These are phyloP conservation scores for Nasonia longicornis DNA, from an alignment of 1,140 invertebrate species.

Conservation along the genomic window DNA sequence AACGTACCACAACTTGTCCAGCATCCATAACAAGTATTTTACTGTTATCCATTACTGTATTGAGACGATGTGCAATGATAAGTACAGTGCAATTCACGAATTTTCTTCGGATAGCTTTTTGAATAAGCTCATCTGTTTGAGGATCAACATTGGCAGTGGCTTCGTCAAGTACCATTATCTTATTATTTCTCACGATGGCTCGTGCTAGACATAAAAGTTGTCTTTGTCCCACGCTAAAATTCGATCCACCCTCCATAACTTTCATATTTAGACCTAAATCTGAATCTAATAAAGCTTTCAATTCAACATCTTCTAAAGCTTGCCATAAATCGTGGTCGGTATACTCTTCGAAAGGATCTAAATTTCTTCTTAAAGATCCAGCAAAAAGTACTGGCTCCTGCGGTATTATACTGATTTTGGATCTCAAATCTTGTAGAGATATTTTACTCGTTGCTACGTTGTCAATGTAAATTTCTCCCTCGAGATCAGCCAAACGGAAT, in stretches of 20 bases:
- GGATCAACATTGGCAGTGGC: constrained; percentile 81
- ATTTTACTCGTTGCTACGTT: constrained; percentile 72
- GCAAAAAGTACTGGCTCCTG: constrained; percentile 89
- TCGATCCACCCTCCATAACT: constrained; percentile 81
- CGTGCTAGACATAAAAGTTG: constrained; percentile 84
- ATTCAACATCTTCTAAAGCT: constrained; percentile 78
- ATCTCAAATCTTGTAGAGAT: constrained; percentile 78
- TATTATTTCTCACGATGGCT: constrained; percentile 83
- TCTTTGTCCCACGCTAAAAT: constrained; percentile 86
- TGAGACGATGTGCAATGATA: constrained; percentile 87
- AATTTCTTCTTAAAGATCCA: constrained; percentile 82
- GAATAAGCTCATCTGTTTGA: constrained; percentile 79
- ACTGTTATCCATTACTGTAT: constrained; percentile 81
- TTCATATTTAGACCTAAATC: constrained; percentile 76
- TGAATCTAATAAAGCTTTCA: constrained; percentile 72
- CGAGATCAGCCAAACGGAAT: constrained; percentile 78
- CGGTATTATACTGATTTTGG: constrained; percentile 88
- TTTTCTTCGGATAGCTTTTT: constrained; percentile 79
- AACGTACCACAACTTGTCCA: constrained; percentile 68
- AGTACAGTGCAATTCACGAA: constrained; percentile 84
- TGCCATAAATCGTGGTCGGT: constrained; percentile 79
- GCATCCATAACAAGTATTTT: constrained; percentile 75
- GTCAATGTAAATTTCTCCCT: constrained; percentile 80
- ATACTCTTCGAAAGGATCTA: constrained; percentile 85
- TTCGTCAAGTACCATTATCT: constrained; percentile 80